phyloP scores from a whole-genome alignment of 2,797 vertebrate species.

The Macroramphosus scolopax region DNA sequence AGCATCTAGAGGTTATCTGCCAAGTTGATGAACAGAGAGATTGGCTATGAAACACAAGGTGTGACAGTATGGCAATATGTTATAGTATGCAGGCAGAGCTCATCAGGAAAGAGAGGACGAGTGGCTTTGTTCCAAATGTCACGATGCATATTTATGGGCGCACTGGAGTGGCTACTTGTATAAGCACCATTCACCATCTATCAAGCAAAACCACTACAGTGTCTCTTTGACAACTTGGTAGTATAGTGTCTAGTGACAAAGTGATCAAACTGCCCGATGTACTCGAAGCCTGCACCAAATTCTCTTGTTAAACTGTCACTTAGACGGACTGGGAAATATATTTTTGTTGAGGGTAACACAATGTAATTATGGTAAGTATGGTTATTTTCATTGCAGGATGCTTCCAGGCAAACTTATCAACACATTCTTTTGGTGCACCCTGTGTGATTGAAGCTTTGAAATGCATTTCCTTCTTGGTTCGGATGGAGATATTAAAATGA shows the following conservation, averaged over 20 bases:
- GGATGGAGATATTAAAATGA: slow-evolving; percentile 61
- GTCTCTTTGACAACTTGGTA: slow-evolving; percentile 72
- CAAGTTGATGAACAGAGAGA: slow-evolving; percentile 80
- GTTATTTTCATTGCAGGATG: slow-evolving; percentile 22
- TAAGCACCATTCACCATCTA: slow-evolving; percentile 80
- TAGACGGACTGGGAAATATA: slow-evolving; percentile 36
- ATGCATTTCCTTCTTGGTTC: slow-evolving; percentile 17
- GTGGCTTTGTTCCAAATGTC: slow-evolving; percentile 87
- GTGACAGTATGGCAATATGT: slow-evolving; percentile 81
- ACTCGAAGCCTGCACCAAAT: slow-evolving; percentile 45
- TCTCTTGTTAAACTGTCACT: slow-evolving; percentile 51
- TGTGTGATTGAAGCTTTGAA: slow-evolving; percentile 16
- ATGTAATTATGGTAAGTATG: slow-evolving; percentile 38
- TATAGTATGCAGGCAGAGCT: slow-evolving; percentile 79
- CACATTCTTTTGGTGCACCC: slow-evolving; percentile 4
- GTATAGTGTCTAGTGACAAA: slow-evolving; percentile 62
- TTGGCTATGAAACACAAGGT: slow-evolving; percentile 80
- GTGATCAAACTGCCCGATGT: slow-evolving; percentile 59
- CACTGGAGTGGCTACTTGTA: slow-evolving; percentile 78
- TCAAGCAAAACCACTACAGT: slow-evolving; percentile 75
- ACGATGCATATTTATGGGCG: slow-evolving; percentile 86
- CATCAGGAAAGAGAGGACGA: slow-evolving; percentile 81
- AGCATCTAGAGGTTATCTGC: slow-evolving; percentile 77
- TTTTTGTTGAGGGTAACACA: slow-evolving; percentile 38
- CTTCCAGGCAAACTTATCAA: slow-evolving; percentile 18